A percentile compares a stretch with the other conserved stretches of the same genome.
Evolutionary conservation across 2,888 invertebrate genomes (phyloP).

Genomic region (Sepiola atlantica): DNA sequence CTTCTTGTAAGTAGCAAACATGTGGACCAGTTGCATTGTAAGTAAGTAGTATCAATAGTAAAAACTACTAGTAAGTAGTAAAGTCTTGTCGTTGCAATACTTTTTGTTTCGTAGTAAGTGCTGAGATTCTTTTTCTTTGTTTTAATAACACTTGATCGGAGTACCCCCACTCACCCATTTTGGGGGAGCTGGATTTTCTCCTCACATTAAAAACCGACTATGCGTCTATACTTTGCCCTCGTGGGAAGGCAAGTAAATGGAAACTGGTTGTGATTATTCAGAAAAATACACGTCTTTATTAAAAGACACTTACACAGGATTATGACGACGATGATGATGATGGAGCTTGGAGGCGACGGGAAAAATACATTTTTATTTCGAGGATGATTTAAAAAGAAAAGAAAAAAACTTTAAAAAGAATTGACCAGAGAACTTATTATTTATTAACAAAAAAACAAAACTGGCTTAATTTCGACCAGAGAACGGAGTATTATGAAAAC

Average conservation of each 20-base stretch:
- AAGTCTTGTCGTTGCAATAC: background rate
- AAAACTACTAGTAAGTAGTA: conserved; percentile 12
- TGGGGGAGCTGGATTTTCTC: too few relatives aligned
- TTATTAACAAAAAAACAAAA: too few relatives aligned
- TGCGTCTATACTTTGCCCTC: background rate
- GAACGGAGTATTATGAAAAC: too few relatives aligned
- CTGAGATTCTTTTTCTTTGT: background rate
- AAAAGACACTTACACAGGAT: too few relatives aligned
- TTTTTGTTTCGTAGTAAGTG: background rate
- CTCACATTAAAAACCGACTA: too few relatives aligned
- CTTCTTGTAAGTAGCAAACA: background rate
- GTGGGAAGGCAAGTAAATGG: background rate
- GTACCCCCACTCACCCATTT: too few relatives aligned
- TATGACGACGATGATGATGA: too few relatives aligned
- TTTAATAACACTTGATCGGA: background rate
- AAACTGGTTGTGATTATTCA: background rate
- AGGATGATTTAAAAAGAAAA: background rate
- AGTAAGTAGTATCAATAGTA: background rate
- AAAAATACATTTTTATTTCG: background rate
- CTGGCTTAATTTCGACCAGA: background rate
- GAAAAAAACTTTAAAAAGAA: too few relatives aligned
- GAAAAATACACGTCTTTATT: too few relatives aligned
- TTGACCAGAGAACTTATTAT: too few relatives aligned
- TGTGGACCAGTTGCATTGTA: background rate
- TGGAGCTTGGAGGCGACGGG: background rate